These are phyloP conservation scores for Symphodus melops DNA, from an alignment of 2,113 vertebrate species.

Conservation along the genomic window DNA sequence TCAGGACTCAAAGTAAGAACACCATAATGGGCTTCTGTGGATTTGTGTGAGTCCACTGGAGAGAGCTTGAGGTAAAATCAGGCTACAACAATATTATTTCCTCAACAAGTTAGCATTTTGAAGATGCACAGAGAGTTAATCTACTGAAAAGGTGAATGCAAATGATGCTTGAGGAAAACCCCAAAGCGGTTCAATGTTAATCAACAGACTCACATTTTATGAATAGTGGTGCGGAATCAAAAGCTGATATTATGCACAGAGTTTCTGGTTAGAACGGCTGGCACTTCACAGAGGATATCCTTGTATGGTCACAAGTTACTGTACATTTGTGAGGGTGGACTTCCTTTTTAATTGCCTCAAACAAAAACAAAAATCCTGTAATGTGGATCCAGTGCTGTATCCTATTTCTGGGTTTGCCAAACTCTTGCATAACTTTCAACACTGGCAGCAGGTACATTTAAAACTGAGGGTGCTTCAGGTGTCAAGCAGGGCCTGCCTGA, in stretches of 20 bases:
- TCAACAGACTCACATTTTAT: neutral
- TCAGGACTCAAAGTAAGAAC: neutral
- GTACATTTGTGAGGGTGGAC: slow-evolving; percentile 41
- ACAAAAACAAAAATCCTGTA: slow-evolving; percentile 13
- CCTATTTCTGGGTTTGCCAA: slow-evolving; percentile 67
- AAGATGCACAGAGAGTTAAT: neutral
- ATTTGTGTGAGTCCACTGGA: neutral
- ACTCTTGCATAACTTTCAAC: slow-evolving; percentile 72
- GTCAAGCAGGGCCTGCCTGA: slow-evolving; percentile 67
- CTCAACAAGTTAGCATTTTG: neutral
- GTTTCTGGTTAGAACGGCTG: slow-evolving; percentile 15
- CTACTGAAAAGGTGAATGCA: neutral
- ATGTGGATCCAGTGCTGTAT: slow-evolving; percentile 22
- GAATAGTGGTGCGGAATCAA: neutral
- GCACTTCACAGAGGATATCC: slow-evolving; percentile 5
- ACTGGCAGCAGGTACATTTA: slow-evolving; percentile 67
- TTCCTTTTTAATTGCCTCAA: slow-evolving; percentile 44
- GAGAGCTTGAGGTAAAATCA: neutral
- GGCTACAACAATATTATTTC: neutral
- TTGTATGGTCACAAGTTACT: slow-evolving; percentile 24
- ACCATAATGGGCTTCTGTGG: neutral
- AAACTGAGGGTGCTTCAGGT: slow-evolving; percentile 71
- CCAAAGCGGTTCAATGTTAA: neutral
- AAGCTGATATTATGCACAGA: slow-evolving; percentile 2
- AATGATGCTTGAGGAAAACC: neutral